Conservation (phyloP, 2,113 vertebrate species). For the Cavia aperea region DNA sequence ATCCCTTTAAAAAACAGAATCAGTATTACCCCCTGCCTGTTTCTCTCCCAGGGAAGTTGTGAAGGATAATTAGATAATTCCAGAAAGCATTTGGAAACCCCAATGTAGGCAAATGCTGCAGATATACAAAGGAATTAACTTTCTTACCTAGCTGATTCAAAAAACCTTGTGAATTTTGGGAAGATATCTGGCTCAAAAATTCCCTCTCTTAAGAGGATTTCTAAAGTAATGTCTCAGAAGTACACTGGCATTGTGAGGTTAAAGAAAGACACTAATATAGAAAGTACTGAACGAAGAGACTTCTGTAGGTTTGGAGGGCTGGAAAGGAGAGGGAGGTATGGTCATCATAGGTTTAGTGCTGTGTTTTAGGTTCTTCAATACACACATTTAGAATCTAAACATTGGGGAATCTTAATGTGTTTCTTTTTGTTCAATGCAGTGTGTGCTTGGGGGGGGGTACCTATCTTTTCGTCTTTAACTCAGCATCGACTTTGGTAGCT, state of each 20-base stretch:
- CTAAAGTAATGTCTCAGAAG: slow-evolving; percentile 49
- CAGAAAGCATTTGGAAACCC: slow-evolving; percentile 29
- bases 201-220: slow-evolving; percentile 46
- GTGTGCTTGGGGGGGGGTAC: not conserved
- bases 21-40: not conserved
- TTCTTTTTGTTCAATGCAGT: not conserved
- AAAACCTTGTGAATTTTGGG: slow-evolving; percentile 25
- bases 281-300: not conserved
- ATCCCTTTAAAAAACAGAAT: slow-evolving; percentile 18
- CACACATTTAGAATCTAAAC: not conserved
- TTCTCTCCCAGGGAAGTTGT: slow-evolving; percentile 13
- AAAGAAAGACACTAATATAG: slow-evolving; percentile 40
- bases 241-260: slow-evolving; percentile 35
- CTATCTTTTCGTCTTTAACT: not conserved
- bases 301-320: not conserved
- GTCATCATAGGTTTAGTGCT: not conserved
- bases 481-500: not conserved
- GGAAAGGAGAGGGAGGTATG: not conserved
- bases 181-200: slow-evolving; percentile 14
- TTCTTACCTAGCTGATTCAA: not conserved
- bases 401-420: not conserved
- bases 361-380: slow-evolving; percentile 2
- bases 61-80: slow-evolving; percentile 47
- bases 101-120: not conserved
- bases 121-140: slow-evolving; percentile 26